Base-by-base conservation (phyloP, 2,888 invertebrate species). In the Apodemia mormo region DNA sequence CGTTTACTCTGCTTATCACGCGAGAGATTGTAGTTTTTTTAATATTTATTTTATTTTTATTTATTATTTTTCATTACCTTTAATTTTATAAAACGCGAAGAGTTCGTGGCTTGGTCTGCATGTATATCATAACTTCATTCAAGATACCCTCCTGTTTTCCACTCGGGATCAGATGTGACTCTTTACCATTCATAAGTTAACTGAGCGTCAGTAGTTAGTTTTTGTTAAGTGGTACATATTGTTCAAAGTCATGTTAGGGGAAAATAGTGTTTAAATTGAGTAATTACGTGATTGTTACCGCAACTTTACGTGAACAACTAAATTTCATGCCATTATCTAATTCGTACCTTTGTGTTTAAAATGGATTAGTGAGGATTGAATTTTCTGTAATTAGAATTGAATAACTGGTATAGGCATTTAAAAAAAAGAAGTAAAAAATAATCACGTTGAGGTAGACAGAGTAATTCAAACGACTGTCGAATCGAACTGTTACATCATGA, bases 171-270 rank as follows among this genome's bases (percentile, higher is more conserved):
- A 77, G 84, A 90, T 88, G 85, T 88, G 85, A 86, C 84, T 81
- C 89, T 89, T 87, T 84, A 79, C 78, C 82, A 81, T 83, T 84
- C 86, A 85, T 87, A 86, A 86, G 84, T 85, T 84, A 85, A 86
- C 83, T 81, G 82, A 83, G 81, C 81, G 79, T 78, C 77, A 76
- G 74, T 76, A 78, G 80, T 81, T 81, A 81, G 79, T 81, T 82
- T 84, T 83, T 81, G 79, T 81, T 80, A 81, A 49, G 14, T 80
- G 79, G 75, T 74, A 78, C 74, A 49, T 78, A 75, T 78, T 78
- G 78, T 79, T 82, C 79, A 77, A 76, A 75, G 73, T 74, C 71
- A 56, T 73, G 70, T 74, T 72, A 68, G 76, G 78, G 75, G 68
- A 72, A 2, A 61, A 12, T 30, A 10, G 14, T n/a, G 33, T 30